A percentile compares a stretch with the other conserved stretches of the same genome.
Evolutionary conservation across 2,113 vertebrate genomes (phyloP).

Genomic region (Tiliqua scincoides): DNA sequence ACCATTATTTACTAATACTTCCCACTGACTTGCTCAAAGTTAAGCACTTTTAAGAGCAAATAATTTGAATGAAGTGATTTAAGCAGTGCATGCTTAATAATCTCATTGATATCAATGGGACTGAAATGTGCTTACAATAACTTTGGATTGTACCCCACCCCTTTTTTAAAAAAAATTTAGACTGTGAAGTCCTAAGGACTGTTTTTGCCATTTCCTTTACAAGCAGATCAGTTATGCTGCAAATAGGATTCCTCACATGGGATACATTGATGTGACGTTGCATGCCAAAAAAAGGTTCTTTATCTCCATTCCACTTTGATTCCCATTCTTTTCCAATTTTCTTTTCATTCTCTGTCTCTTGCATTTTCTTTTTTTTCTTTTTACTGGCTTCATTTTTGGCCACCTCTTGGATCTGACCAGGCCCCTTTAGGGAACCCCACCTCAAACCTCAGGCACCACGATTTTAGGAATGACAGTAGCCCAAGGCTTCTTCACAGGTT

Average conservation of each 20-base stretch:
- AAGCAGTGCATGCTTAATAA: background rate
- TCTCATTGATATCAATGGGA: background rate
- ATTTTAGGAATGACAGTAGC: slow-evolving; percentile 7
- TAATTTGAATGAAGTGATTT: too few relatives aligned
- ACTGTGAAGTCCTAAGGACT: background rate
- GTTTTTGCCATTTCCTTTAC: background rate
- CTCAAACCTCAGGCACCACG: background rate
- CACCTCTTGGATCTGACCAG: background rate
- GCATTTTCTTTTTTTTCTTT: too few relatives aligned
- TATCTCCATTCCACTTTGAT: background rate
- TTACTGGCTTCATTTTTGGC: background rate
- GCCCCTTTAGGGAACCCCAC: background rate
- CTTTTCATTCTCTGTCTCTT: background rate
- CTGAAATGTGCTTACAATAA: too few relatives aligned
- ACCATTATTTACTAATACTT: too few relatives aligned
- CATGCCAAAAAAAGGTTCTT: background rate
- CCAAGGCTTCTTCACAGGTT: slow-evolving; percentile 12
- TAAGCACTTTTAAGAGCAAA: too few relatives aligned
- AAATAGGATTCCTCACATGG: background rate
- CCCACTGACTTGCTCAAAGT: too few relatives aligned
- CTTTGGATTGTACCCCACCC: too few relatives aligned
- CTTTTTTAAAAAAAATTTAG: background rate
- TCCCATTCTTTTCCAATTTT: background rate
- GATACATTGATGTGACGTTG: background rate
- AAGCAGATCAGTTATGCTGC: background rate